phyloP scores from a whole-genome alignment of 2,888 invertebrate species.

The Drosophila fulvimacula region DNA sequence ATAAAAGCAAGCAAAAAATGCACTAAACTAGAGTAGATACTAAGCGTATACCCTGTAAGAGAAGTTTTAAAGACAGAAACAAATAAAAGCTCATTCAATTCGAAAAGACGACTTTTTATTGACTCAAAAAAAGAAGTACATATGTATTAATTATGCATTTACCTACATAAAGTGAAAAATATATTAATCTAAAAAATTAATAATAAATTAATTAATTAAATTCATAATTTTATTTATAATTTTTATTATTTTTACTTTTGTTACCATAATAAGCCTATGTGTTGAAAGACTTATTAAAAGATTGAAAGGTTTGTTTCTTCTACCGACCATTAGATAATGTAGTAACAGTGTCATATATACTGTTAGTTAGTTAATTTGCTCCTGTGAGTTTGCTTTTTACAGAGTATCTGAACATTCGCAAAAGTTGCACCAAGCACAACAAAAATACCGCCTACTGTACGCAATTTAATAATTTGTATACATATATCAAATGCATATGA shows the following conservation, averaged over 20 bases:
- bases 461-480: constrained; percentile 54
- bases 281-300: too few species aligned
- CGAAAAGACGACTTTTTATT: too few species aligned
- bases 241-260: too few species aligned
- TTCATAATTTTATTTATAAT: too few species aligned
- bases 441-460: constrained; percentile 30
- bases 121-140: too few species aligned
- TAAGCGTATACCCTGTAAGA: background rate
- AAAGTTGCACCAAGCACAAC: constrained; percentile 24
- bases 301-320: background rate
- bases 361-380: too few species aligned
- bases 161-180: too few species aligned
- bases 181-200: too few species aligned
- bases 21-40: background rate
- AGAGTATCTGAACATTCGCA: constrained; percentile 30
- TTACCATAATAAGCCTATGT: too few species aligned
- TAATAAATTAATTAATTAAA: too few species aligned
- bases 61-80: background rate
- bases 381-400: background rate
- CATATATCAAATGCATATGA: constrained; percentile 10
- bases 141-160: too few species aligned
- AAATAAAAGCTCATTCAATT: background rate
- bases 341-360: too few species aligned
- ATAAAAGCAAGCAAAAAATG: constrained; percentile 16
- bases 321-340: background rate